Percentiles rank a stretch among this genome's conserved stretches.
These are phyloP conservation scores for Pardalotus punctatus DNA, from an alignment of 2,113 vertebrate genomes.

Conservation along the genomic window DNA sequence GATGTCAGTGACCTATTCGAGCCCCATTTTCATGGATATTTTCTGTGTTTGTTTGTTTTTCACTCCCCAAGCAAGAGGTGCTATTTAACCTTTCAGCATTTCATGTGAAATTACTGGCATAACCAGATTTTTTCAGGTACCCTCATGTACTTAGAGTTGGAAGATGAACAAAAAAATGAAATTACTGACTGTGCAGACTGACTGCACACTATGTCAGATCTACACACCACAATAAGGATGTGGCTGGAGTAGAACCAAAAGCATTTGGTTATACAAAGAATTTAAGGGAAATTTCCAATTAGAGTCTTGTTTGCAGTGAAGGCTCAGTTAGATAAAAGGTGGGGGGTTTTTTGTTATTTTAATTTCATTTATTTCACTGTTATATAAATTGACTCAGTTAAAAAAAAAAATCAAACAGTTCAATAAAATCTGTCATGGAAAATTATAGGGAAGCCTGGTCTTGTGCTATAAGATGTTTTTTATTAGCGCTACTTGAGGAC, in stretches of 20 bases:
- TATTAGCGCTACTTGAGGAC: not conserved
- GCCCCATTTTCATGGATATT: not conserved
- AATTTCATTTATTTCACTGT: not conserved
- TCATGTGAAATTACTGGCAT: not conserved
- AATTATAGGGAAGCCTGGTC: not conserved
- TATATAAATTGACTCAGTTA: not conserved
- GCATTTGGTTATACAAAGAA: not conserved
- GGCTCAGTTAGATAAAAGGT: not conserved
- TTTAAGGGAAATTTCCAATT: not conserved
- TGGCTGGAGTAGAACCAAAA: not conserved
- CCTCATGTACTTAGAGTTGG: not conserved
- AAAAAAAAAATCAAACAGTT: not conserved
- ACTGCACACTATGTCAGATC: not conserved
- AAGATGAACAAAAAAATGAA: not conserved
- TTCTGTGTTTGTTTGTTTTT: not conserved
- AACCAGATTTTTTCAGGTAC: not conserved
- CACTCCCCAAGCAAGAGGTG: fast-evolving
- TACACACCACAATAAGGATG: not conserved
- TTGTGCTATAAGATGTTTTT: not conserved
- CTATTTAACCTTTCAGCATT: not conserved
- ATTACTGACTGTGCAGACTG: not conserved
- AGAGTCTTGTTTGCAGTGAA: not conserved
- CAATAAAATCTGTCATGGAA: not conserved
- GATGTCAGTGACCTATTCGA: not conserved
- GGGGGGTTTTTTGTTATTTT: not conserved